A percentile compares a stretch with the other conserved stretches of the same genome.
Evolutionary conservation across 37 sponge, comb jelly and placozoan genomes (phyloP).

Genomic region (Halichondria panicea): DNA sequence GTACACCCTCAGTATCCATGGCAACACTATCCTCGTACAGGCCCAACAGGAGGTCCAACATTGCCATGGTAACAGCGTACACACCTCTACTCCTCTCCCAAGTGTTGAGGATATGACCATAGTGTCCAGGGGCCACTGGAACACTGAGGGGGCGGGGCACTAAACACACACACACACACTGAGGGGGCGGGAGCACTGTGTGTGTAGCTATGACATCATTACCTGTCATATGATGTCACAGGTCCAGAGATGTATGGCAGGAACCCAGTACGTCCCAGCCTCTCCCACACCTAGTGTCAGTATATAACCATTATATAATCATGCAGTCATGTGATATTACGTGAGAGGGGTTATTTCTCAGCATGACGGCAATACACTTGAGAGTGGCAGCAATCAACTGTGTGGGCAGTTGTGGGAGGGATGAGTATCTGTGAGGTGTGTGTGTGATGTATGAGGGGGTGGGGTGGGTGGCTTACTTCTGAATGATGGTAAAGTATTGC

Average conservation of each 20-base stretch:
- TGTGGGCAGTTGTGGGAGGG: conserved; percentile 49
- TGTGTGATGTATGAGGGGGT: too few relatives aligned
- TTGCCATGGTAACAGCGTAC: conserved; percentile 77
- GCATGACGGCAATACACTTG: conserved; percentile 54
- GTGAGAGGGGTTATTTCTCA: neutral
- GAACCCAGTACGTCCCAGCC: conserved; percentile 59
- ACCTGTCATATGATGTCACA: conserved; percentile 11
- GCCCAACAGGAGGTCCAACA: conserved; percentile 57
- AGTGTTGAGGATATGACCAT: conserved; percentile 66
- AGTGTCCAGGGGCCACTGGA: conserved; percentile 65
- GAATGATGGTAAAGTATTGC: conserved; percentile 39
- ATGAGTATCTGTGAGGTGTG: conserved; percentile 30
- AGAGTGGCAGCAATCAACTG: conserved; percentile 59
- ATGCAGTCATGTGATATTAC: neutral
- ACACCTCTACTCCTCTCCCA: conserved; percentile 68
- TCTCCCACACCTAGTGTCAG: conserved; percentile 37
- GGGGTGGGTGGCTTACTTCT: conserved; percentile 21
- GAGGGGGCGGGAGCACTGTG: neutral
- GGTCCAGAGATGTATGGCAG: conserved; percentile 41
- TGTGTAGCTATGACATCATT: neutral
- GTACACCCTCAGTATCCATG: conserved; percentile 22
- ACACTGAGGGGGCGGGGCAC: conserved; percentile 29
- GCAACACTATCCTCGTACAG: neutral
- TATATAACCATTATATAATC: neutral
- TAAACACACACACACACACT: conserved; percentile 45